Evolutionary conservation across 2,797 vertebrate genomes (phyloP), one percentile per base, ranked within the genome.

Genomic region (Hydrolagus colliei): DNA sequence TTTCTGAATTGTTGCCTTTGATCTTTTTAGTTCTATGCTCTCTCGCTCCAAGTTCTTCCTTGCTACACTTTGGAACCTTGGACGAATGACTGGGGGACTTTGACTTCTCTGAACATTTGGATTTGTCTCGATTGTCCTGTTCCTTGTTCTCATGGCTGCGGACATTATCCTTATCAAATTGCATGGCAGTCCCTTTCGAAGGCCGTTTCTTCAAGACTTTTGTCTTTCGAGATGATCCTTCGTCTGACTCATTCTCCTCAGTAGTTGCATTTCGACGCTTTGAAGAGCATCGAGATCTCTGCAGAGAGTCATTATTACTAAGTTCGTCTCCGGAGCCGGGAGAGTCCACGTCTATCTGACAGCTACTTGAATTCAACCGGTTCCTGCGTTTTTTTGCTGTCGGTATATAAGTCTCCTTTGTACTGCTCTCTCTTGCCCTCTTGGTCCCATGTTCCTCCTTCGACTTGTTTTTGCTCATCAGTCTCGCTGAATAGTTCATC

Each of bases 401-500:
- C 0, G 95, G 93, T 0, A 92, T 91, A 5, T 93, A 95, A 13
- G 92, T 93, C 7, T 95, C 95, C 0, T 94, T 92, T 0, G 87
- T 87, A 1, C 88, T 88, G 11, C 86, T n/a, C 0, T 22, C 88
- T 76, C 92, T 88, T 0, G 88, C 89, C 61, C 94, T 90, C 86
- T 94, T 95, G 61, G 91, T 86, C 0, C 88, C 89, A 68, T 88
- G 89, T 11, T 91, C 87, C 0, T 92, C 92, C 87, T 91, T 92
- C 27, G 72, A 9, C 0, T 88, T 87, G 79, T 87, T 93, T 88
- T 95, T 96, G 86, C 86, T 89, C 65, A 95, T 87, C 0, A 95
- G 96, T 85, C 96, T 94, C 63, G 98, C 96, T 0, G 96, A 94
- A 87, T 95, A 99, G 91, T 99, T 99, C 10, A 96, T 97, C n/a